Evolutionary conservation across 2,888 invertebrate genomes (phyloP), one percentile per base, ranked within the genome.

Genomic region (Heliothis peltigera): DNA sequence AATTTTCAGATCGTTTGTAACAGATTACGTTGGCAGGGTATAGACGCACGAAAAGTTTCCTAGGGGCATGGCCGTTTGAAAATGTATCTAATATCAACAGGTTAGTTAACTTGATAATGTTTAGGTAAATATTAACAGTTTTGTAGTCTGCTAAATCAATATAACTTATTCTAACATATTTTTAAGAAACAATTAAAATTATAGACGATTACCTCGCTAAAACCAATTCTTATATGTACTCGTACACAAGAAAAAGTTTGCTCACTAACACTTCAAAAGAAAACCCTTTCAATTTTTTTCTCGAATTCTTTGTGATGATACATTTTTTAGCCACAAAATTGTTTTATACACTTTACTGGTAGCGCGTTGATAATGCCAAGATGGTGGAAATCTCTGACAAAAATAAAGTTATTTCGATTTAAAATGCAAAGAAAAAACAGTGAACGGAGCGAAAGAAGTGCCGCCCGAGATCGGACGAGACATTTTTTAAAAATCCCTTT

Each of bases 351-450:
- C 90, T 92, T 91, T 88, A 87, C 83, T 84, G 76, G 75, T 74
- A 82, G 84, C 81, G 85, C 89, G 89, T 90, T 92, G 90, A 93
- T 92, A 93, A 92, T 91, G 90, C 89, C 86, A 90, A 91, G 91
- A 89, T 85, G 89, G 91, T 84, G 79, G 86, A 87, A 89, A 91
- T 92, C 88, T 91, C 87, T 67, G 89, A 86, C 86, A 85, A 91
- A 92, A 92, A 92, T 90, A 89, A 92, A 93, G 90, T 91, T 92
- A 92, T 94, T 93, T 92, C 89, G 88, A 92, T 91, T 92, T 92
- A 92, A 92, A 93, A 93, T 92, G 90, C 89, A 92, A 89, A 90
- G 89, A 89, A 91, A 92, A 91, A 90, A 87, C 84, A 84, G 76
- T 79, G 83, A 77, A 82, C 77, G 84, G 15, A 35, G 35, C 35